phyloP scores from a whole-genome alignment of 2,888 invertebrate species.

The Notodromas monacha region DNA sequence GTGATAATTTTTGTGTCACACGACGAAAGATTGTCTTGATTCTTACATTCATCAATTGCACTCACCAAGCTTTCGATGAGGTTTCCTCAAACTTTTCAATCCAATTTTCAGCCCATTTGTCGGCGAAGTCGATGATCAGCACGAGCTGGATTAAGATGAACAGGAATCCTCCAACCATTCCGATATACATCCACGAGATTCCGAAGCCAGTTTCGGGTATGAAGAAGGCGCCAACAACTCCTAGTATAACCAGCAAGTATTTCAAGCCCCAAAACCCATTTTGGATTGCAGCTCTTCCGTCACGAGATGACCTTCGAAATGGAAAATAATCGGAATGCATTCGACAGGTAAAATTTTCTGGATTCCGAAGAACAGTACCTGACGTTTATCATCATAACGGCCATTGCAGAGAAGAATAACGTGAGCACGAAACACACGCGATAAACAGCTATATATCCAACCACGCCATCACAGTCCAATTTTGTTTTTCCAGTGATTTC shows the following conservation, averaged over 20 bases:
- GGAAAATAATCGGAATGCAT: too few species aligned
- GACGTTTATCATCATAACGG: constrained; percentile 64
- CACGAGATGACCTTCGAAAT: constrained; percentile 66
- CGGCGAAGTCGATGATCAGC: constrained; percentile 91
- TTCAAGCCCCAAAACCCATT: constrained; percentile 98
- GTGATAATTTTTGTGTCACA: too few species aligned
- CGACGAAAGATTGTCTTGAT: too few species aligned
- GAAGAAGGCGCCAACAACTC: constrained; percentile 78
- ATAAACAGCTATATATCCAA: constrained; percentile 89
- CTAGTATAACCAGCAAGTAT: constrained; percentile 55
- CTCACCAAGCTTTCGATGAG: constrained; percentile 55
- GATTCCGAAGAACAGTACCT: too few species aligned
- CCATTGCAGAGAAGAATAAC: constrained; percentile 72
- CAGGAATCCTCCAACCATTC: constrained; percentile 76
- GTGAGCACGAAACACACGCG: constrained; percentile 75
- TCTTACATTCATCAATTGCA: too few species aligned
- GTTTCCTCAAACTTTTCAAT: constrained; percentile 69
- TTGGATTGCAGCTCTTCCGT: constrained; percentile 71
- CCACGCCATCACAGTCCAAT: constrained; percentile 40
- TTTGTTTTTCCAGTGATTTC: too few species aligned
- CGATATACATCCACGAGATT: constrained; percentile 80
- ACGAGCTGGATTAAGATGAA: constrained; percentile 90
- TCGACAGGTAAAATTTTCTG: too few species aligned
- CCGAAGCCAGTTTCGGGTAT: constrained; percentile 52
- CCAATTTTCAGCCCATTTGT: constrained; percentile 85